Base-by-base conservation (phyloP, 1,140 invertebrate genomes). In the Hyposmocoma kahamanoa region DNA sequence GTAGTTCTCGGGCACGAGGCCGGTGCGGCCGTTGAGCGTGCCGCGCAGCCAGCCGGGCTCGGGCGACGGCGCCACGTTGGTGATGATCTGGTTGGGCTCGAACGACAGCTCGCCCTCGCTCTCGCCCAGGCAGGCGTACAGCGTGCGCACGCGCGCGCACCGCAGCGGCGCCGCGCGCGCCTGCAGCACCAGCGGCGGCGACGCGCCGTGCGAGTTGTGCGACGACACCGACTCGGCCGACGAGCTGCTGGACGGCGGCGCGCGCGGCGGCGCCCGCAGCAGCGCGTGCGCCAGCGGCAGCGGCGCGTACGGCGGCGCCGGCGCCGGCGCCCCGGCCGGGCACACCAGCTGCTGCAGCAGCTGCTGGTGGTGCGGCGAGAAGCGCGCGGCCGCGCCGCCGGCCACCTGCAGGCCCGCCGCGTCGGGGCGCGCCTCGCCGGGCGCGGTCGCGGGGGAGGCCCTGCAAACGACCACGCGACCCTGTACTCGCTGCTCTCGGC, bases 41-140 rank as follows among this genome's bases (percentile, higher is more conserved):
- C 97, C 97, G 82, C 98, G 95, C 56, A 99, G 86, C 98, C 98
- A 99, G 42, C 97, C 97, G 4, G 97, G 97, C 87, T 99, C 97
- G 59, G 93, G 90, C 11, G 96, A 98, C 54, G 91, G 90, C 70
- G 93, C 91, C 53, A 98, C 97, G 91, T 98, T 96, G 50, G 94
- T 95, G 62, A 99, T 97, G 60, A 99, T 97, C 90, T 98, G 95
- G 90, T 98, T 98, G 56, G 97, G 96, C 89, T 98, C 96, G 90
- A 99, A 99, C 28, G 97, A 98, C 53, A 99, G 87, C 88, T 99
- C 97, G 50, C 96, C 95, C 75, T 97, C 95, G 87, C 96, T 97
- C 87, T 98, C 97, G 44, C 96, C 97, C 57, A 97, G 89, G 87
- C 97, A 99, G 38, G 95, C 93, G 86, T 98, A 99, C 24, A 99